phyloP scores from a whole-genome alignment of 2,113 vertebrate genomes.

The Zeus faber region DNA sequence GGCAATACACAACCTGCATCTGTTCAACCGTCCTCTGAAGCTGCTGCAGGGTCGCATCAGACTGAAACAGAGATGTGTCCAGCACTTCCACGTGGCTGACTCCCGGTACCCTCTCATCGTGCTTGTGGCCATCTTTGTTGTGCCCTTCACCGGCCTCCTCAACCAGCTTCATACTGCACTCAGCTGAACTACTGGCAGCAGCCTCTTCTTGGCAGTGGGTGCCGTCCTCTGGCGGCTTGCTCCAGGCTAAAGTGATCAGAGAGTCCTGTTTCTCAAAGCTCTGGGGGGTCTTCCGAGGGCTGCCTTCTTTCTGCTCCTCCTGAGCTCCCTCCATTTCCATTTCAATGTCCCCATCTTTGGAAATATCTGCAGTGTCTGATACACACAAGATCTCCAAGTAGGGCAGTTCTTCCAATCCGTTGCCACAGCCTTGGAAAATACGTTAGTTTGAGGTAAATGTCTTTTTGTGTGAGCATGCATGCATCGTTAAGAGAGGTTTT shows the following conservation, averaged over 20 bases:
- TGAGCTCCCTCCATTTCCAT: conserved; percentile 1
- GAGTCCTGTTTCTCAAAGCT: conserved; percentile 68
- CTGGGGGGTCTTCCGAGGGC: conserved; percentile 3
- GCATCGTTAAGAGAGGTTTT: background rate
- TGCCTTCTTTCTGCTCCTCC: conserved; percentile 3
- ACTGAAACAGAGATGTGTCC: background rate
- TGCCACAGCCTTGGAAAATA: conserved; percentile 47
- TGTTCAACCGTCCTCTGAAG: too few species aligned
- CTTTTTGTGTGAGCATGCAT: too few species aligned
- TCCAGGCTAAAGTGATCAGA: conserved; percentile 74
- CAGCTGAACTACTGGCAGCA: background rate
- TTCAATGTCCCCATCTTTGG: background rate
- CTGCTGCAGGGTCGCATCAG: too few species aligned
- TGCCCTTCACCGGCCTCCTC: background rate
- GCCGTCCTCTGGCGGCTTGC: conserved; percentile 50
- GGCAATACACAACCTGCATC: too few species aligned
- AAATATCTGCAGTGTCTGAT: conserved; percentile 18
- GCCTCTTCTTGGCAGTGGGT: conserved; percentile 4
- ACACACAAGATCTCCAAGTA: conserved; percentile 71
- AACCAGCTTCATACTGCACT: conserved; percentile 1
- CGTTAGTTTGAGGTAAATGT: too few species aligned
- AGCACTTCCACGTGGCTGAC: conserved; percentile 14
- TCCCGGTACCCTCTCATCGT: conserved; percentile 9
- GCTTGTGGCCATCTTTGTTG: conserved; percentile 5
- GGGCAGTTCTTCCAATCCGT: conserved; percentile 62